Percentiles rank a stretch among this genome's conserved stretches.
These are phyloP conservation scores for Keiferia lycopersicella DNA, from an alignment of 2,888 invertebrate genomes.

Conservation along the genomic window DNA sequence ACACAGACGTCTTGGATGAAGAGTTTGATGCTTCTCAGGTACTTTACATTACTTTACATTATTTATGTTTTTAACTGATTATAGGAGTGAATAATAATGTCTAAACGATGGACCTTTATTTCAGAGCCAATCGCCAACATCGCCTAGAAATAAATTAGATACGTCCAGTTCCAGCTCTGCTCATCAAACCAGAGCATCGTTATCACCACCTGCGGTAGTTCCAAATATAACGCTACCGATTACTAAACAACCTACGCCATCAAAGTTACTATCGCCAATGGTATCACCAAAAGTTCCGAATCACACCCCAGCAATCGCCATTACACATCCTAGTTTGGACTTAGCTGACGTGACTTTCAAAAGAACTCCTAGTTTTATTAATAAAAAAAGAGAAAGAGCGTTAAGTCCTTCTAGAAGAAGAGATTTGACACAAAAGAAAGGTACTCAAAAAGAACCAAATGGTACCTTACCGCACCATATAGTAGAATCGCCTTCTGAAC, in stretches of 20 bases:
- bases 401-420: conserved; percentile 76
- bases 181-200: conserved; percentile 60
- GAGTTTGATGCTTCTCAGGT: conserved; percentile 84
- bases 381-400: conserved; percentile 76
- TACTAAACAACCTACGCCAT: conserved; percentile 72
- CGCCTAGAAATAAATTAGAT: conserved; percentile 76
- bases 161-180: conserved; percentile 62
- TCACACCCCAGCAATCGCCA: conserved; percentile 80
- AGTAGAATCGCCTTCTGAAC: conserved; percentile 63
- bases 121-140: conserved; percentile 78
- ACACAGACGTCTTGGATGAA: conserved; percentile 90
- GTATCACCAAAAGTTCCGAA: conserved; percentile 54
- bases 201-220: conserved; percentile 75
- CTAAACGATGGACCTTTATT: conserved; percentile 30
- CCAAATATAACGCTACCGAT: conserved; percentile 69
- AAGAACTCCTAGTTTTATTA: conserved; percentile 75
- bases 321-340: conserved; percentile 79
- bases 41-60: conserved; percentile 34
- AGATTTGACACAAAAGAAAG: conserved; percentile 65
- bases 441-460: conserved; percentile 69
- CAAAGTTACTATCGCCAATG: conserved; percentile 60
- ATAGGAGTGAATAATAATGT: not conserved
- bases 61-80: conserved; percentile 24
- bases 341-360: conserved; percentile 74
- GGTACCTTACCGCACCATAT: conserved; percentile 66